Conservation (phyloP, 2,888 invertebrate genomes). For the Blomia tropicalis region DNA sequence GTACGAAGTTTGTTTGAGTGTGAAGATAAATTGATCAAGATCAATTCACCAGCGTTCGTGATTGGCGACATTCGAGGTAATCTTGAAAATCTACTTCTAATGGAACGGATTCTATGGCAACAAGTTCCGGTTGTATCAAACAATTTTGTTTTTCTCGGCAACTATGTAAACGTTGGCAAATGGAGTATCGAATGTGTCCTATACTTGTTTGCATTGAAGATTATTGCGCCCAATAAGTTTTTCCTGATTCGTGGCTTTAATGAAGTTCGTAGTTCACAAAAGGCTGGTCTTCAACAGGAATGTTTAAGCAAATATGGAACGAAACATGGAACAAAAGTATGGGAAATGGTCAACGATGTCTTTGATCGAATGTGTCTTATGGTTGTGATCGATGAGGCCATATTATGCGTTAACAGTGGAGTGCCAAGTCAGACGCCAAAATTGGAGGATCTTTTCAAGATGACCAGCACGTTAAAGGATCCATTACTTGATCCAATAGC, state of each 20-base stretch:
- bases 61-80: slow-evolving; percentile 60
- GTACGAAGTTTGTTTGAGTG: slow-evolving; percentile 1
- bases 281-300: slow-evolving; percentile 57
- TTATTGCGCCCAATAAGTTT: slow-evolving; percentile 49
- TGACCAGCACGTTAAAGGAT: background rate
- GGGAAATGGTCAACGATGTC: slow-evolving; percentile 52
- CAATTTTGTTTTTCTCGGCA: slow-evolving; percentile 53
- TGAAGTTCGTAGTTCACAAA: slow-evolving; percentile 54
- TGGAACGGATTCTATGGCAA: slow-evolving; percentile 55
- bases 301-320: slow-evolving; percentile 50
- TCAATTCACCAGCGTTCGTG: slow-evolving; percentile 45
- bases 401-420: slow-evolving; percentile 50
- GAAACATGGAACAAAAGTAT: slow-evolving; percentile 46
- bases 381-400: slow-evolving; percentile 54
- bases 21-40: slow-evolving; percentile 39
- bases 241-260: slow-evolving; percentile 55
- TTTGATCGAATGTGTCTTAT: slow-evolving; percentile 57
- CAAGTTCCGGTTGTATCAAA: slow-evolving; percentile 49
- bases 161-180: slow-evolving; percentile 55
- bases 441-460: background rate
- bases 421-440: background rate
- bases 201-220: slow-evolving; percentile 53
- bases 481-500: background rate
- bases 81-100: slow-evolving; percentile 48
- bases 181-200: slow-evolving; percentile 44